A percentile compares a stretch with the other conserved stretches of the same genome.
phyloP scores from a whole-genome alignment of 1,140 invertebrate species.

The Sesamia nonagrioides region DNA sequence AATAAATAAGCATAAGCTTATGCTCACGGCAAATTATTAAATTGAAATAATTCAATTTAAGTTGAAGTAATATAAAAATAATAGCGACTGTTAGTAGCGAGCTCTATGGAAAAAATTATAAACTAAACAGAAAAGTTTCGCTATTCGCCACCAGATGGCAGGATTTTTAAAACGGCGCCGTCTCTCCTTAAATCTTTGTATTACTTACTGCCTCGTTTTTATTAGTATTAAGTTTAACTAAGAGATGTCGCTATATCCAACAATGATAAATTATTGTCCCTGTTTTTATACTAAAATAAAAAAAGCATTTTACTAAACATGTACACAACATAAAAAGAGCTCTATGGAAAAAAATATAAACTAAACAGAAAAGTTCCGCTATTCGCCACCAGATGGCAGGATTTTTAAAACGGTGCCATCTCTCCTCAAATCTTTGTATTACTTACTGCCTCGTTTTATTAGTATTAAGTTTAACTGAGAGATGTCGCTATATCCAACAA shows the following conservation, averaged over 20 bases:
- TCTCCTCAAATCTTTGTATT: not conserved
- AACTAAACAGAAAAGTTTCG: not conserved
- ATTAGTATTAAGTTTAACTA: too few relatives aligned
- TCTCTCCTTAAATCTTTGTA: not conserved
- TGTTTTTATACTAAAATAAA: too few relatives aligned
- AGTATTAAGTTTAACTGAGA: not conserved
- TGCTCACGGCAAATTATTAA: too few relatives aligned
- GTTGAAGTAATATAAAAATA: too few relatives aligned
- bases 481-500: not conserved
- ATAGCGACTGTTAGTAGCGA: not conserved
- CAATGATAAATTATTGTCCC: not conserved
- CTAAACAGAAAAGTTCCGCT: not conserved
- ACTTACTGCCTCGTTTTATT: too few relatives aligned
- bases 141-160: constrained; percentile 38
- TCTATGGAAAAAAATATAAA: not conserved
- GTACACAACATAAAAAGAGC: too few relatives aligned
- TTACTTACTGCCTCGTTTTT: too few relatives aligned
- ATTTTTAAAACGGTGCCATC: not conserved
- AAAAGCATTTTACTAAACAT: too few relatives aligned
- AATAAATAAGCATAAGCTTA: too few relatives aligned
- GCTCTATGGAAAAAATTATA: not conserved
- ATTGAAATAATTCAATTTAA: too few relatives aligned
- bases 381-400: constrained; percentile 34
- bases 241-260: not conserved
- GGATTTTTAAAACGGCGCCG: not conserved